A percentile compares a stretch with the other conserved stretches of the same genome.
These are phyloP conservation scores for Salmo trutta DNA, from an alignment of 2,797 vertebrate species.

Conservation along the genomic window DNA sequence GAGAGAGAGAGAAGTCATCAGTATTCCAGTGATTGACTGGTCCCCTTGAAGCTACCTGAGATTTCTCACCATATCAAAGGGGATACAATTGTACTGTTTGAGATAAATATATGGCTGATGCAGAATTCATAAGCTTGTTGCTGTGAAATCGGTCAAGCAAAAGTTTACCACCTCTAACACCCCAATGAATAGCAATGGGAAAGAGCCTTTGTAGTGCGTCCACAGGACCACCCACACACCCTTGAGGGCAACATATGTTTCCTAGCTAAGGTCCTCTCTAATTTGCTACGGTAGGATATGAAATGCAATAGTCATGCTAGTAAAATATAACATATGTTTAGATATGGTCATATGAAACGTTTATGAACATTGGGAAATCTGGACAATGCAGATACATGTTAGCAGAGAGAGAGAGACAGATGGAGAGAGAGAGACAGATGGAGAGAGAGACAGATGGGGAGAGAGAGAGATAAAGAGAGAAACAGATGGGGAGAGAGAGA, in stretches of 20 bases:
- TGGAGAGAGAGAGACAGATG: not conserved
- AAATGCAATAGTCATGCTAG: not conserved
- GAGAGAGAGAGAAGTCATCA: constrained; percentile 21
- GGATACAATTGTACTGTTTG: constrained; percentile 40
- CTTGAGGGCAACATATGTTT: not conserved
- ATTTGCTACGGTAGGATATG: no score
- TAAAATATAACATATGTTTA: no score
- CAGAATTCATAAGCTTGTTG: constrained; percentile 39
- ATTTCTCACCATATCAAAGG: constrained; percentile 42
- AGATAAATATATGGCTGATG: constrained; percentile 39
- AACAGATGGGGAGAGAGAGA: no score
- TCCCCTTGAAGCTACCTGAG: constrained; percentile 33
- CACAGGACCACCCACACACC: not conserved
- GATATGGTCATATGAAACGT: not conserved
- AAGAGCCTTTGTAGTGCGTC: not conserved
- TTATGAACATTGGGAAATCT: no score
- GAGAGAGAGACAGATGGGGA: no score
- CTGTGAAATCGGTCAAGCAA: constrained; percentile 38
- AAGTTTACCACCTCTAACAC: constrained; percentile 41
- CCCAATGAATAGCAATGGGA: constrained; percentile 53
- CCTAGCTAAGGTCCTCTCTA: not conserved
- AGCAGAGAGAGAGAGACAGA: not conserved
- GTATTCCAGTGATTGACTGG: constrained; percentile 34
- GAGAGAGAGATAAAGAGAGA: no score
- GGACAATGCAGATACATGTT: not conserved